Base-by-base conservation (phyloP, 1,140 invertebrate genomes). In the Rhyzopertha dominica region DNA sequence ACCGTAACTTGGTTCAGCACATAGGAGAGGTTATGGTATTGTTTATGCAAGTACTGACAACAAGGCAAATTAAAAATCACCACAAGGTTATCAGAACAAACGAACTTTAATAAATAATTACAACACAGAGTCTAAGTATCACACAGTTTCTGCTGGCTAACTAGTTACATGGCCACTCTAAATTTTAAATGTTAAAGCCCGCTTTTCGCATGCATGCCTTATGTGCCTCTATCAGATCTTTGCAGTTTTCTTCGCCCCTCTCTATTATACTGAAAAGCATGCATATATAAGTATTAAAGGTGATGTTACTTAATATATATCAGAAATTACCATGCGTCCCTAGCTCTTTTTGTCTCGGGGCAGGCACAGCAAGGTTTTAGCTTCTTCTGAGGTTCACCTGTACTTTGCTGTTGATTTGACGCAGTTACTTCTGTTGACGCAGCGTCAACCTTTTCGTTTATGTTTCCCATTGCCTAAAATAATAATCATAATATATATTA, bases 321-420 rank as follows among this genome's bases (percentile, higher is more conserved):
- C 31, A 53, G 12, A 37, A 39, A 35, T 31, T 77, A 95, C 91
- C 94, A 98, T 49, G 81, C 78, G 75, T 98, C 94, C 59, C 94
- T 74, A 17, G 73, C 80, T 73, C 81, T 82, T 69, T 94, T 97
- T 0, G 95, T 98, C 74, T 98, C 95, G 1, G 94, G 95, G 74
- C 95, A 98, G 32, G 94, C 94, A 75, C 95, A 98, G 61, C 95
- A 98, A 12, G 95, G 86, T 69, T 97, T 98, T 37, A 89, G 71
- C 66, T 90, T 90, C 31, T 79, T 79, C 7, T 80, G 78, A 40
- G 74, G 77, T 47, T 74, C 71, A 10, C 59, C 59, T 7, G 56
- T 47, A n/a, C 30, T 43, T n/a, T n/a, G n/a, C 12, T 46, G 36
- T 10, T 32, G 40, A 5, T 43, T 46, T n/a, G 23, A 7, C 18